These are phyloP conservation scores for Balaenoptera acutorostrata DNA, from an alignment of 2,113 vertebrate species.

Conservation along the genomic window DNA sequence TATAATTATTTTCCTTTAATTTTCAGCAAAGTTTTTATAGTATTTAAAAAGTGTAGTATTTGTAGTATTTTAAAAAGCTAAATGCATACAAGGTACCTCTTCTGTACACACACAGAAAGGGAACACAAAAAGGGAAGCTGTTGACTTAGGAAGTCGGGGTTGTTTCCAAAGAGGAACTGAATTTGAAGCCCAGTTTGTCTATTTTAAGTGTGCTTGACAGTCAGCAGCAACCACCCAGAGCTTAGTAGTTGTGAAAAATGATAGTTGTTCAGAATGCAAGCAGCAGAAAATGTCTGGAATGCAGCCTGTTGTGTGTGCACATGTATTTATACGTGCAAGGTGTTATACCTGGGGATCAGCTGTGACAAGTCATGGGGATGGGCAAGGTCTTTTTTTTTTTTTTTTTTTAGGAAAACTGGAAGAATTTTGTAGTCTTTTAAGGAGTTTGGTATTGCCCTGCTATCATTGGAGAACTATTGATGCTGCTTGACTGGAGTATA, in stretches of 20 bases:
- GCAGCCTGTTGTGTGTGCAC: neutral
- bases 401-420: neutral
- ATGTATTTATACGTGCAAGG: neutral
- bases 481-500: neutral
- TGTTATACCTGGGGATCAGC: too few relatives aligned
- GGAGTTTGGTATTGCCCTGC: neutral
- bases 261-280: neutral
- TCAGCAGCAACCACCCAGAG: neutral
- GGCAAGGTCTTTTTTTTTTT: neutral
- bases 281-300: neutral
- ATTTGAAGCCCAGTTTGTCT: neutral
- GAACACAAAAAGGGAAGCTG: neutral
- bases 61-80: neutral
- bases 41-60: neutral
- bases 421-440: neutral
- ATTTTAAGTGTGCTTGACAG: neutral
- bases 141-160: neutral
- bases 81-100: neutral
- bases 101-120: neutral
- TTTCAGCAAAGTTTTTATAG: neutral
- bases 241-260: neutral
- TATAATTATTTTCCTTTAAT: neutral
- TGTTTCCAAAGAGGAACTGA: neutral
- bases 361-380: neutral
- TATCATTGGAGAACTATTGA: neutral